Base-by-base conservation (phyloP, 2,888 invertebrate genomes). In the Pegoplata infirma region DNA sequence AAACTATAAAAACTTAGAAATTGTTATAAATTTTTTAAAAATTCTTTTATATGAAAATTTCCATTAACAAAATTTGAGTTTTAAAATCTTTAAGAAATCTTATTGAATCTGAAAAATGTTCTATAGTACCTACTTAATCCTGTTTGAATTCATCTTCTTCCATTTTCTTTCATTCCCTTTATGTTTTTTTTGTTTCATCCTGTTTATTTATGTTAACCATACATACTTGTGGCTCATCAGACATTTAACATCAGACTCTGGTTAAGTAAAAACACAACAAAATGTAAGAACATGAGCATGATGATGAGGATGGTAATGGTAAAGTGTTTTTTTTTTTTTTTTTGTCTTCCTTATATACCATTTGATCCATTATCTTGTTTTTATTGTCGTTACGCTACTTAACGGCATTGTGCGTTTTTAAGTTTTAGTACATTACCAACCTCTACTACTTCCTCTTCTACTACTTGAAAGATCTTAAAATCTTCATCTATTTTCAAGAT, bases 291-390 rank as follows among this genome's bases (percentile, higher is more conserved):
- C 25, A 23, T n/a, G n/a, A n/a, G n/a, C n/a, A n/a, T n/a, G n/a
- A n/a, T n/a, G n/a, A n/a, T 44, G 40, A 51, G 21, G 21, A 46
- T 56, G 28, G 14, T 51, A 19, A 44, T 55, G 53, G 28, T 14
- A 21, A 32, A 67, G 14, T 21, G 19, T 32, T 46, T 8, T 10
- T 36, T 46, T 6, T 58, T 46, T 46, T 56, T 23, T 19, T 6
- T 58, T 46, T 6, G 47, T 32, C 21, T 58, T 23, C n/a, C n/a
- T n/a, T n/a, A n/a, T 56, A 21, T 23, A 73, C 80, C 83, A 84
- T 84, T 85, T 84, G 83, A 85, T 85, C 84, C 86, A 86, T 85
- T 86, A 86, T 85, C 72, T 72, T 21, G 25, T 23, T 58, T 66
- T 66, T 59, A 66, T 73, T 73, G 44, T 59, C 58, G 21, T 73